Evolutionary conservation across 2,113 vertebrate genomes (phyloP).

Genomic region (Corythornis vintsioides): DNA sequence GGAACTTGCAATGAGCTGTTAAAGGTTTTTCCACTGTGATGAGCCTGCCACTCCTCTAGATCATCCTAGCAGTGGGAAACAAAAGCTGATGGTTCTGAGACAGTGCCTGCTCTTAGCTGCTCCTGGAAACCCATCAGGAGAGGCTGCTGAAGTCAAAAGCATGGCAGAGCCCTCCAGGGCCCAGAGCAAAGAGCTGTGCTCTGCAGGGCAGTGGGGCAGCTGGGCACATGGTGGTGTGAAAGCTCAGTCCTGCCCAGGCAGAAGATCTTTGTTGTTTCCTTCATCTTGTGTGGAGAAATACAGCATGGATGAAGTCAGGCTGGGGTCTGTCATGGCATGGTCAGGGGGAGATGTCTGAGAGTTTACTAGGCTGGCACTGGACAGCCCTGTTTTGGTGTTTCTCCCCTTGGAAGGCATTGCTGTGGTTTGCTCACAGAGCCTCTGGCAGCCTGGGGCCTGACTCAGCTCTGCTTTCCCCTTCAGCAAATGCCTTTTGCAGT

Average conservation of each 20-base stretch:
- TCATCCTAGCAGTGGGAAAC: not conserved
- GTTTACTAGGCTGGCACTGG: not conserved
- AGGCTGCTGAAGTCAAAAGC: not conserved
- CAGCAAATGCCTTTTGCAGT: not conserved
- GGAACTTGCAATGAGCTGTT: not conserved
- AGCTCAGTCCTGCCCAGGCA: not conserved
- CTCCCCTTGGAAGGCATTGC: not conserved
- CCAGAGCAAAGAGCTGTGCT: not conserved
- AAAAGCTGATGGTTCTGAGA: not conserved
- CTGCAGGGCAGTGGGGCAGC: not conserved
- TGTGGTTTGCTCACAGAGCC: not conserved
- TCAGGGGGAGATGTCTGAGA: not conserved
- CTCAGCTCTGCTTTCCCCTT: not conserved
- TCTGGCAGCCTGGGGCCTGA: not conserved
- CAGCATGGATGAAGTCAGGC: rapidly evolving
- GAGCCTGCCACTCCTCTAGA: not conserved
- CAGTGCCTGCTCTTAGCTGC: not conserved
- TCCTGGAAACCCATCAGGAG: not conserved
- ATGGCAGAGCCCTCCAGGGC: not conserved
- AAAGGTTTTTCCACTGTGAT: not conserved
- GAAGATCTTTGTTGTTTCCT: not conserved
- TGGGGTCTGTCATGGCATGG: rapidly evolving
- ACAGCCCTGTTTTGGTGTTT: not conserved
- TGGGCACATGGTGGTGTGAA: rapidly evolving
- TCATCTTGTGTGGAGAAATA: not conserved